Percentiles rank a stretch among this genome's conserved stretches.
Evolutionary conservation across 2,797 vertebrate species (phyloP).

Genomic region (Scarus forsteni): DNA sequence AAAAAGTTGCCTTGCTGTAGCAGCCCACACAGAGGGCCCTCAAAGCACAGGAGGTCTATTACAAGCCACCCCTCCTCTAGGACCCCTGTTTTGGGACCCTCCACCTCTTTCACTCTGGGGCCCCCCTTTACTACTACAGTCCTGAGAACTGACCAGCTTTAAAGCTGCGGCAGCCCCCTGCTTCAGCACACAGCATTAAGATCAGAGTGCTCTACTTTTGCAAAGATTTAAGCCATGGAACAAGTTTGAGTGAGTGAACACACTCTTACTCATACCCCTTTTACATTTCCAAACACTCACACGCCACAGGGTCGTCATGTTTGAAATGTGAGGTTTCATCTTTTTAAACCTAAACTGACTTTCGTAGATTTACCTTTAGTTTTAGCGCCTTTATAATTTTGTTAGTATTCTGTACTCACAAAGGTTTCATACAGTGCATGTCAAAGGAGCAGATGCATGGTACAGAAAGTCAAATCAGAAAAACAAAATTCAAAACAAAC

Average conservation of each 20-base stretch:
- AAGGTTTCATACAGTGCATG: constrained; percentile 28
- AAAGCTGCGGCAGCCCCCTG: constrained; percentile 71
- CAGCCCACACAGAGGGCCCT: constrained; percentile 83
- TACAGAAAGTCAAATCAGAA: constrained; percentile 27
- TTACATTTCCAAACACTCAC: constrained; percentile 13
- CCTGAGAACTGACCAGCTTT: constrained; percentile 84
- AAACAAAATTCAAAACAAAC: constrained; percentile 29
- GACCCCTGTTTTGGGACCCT: constrained; percentile 72
- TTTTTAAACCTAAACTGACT: constrained; percentile 45
- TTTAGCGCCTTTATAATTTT: constrained; percentile 3
- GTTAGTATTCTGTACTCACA: constrained; percentile 21
- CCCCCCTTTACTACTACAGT: constrained; percentile 72
- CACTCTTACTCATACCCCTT: not conserved
- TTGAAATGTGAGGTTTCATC: constrained; percentile 53
- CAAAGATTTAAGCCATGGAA: constrained; percentile 65
- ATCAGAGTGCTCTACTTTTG: constrained; percentile 77
- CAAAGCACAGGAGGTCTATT: constrained; percentile 77
- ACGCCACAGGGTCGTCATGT: constrained; percentile 28
- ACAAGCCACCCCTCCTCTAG: constrained; percentile 68
- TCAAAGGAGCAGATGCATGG: constrained; percentile 45
- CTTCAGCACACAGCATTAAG: constrained; percentile 76
- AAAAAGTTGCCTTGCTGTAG: constrained; percentile 63
- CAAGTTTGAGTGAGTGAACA: constrained; percentile 53
- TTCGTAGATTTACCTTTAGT: constrained; percentile 22
- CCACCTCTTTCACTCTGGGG: constrained; percentile 73